A percentile compares a stretch with the other conserved stretches of the same genome.
phyloP scores from a whole-genome alignment of 2,113 vertebrate genomes.

The Hyperopisus bebe region DNA sequence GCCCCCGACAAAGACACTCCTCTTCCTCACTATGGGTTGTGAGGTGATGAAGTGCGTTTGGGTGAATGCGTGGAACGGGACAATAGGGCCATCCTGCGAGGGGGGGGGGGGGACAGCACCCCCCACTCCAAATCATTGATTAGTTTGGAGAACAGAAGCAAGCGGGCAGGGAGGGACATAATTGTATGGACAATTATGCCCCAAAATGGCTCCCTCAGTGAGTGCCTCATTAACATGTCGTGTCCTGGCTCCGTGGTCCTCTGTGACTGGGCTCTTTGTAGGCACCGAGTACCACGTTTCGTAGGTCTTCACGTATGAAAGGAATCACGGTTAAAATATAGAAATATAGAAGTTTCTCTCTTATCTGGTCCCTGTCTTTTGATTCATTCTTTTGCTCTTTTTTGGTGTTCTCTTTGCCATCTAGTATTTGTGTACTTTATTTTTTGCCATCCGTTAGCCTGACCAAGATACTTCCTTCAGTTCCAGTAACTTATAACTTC shows the following conservation, averaged over 20 bases:
- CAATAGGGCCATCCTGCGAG: background rate
- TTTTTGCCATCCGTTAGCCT: background rate
- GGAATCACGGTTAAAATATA: background rate
- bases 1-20: background rate
- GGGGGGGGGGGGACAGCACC: background rate
- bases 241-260: constrained; percentile 37
- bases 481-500: background rate
- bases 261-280: background rate
- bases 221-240: constrained; percentile 35
- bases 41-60: background rate
- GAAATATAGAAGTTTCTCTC: background rate
- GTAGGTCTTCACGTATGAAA: background rate
- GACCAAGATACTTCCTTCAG: background rate
- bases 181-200: constrained; percentile 54
- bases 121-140: background rate
- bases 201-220: background rate
- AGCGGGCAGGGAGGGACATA: constrained; percentile 31
- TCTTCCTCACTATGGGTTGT: background rate
- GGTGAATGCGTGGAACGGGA: background rate
- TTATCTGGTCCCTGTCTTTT: background rate
- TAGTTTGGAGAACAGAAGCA: constrained; percentile 40
- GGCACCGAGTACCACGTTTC: no score
- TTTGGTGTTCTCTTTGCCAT: background rate
- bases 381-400: background rate
- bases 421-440: background rate